phyloP scores from a whole-genome alignment of 2,797 vertebrate genomes.

The Mustela erminea region DNA sequence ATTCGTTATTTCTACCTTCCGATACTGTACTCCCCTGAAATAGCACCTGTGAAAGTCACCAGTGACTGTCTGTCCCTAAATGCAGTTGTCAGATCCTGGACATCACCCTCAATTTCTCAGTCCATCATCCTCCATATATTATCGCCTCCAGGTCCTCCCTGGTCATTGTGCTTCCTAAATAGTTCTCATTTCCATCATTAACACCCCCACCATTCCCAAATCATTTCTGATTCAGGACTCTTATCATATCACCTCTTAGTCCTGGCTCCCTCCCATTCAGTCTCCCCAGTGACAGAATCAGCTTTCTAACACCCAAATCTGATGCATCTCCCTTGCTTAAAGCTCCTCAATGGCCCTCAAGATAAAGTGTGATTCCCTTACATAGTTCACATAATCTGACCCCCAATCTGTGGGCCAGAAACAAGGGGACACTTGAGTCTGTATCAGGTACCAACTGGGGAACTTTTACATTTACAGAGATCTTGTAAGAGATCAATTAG shows the following conservation, averaged over 20 bases:
- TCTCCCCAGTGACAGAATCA: background rate
- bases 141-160: background rate
- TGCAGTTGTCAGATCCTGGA: background rate
- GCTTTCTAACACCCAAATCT: background rate
- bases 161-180: background rate
- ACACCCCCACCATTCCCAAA: background rate
- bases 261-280: background rate
- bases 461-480: background rate
- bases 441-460: background rate
- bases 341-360: background rate
- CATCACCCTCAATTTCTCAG: background rate
- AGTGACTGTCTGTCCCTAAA: background rate
- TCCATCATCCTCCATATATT: background rate
- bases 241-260: background rate
- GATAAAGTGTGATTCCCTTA: conserved; percentile 1
- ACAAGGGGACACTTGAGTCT: background rate
- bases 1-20: background rate
- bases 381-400: background rate
- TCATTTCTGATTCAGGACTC: background rate
- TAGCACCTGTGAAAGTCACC: background rate
- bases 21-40: background rate
- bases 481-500: background rate
- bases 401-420: background rate
- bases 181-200: background rate
- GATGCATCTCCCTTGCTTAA: background rate